Evolutionary conservation across 2,113 vertebrate species (phyloP), one percentile per base, ranked within the genome.

Genomic region (Actinemys pallida): DNA sequence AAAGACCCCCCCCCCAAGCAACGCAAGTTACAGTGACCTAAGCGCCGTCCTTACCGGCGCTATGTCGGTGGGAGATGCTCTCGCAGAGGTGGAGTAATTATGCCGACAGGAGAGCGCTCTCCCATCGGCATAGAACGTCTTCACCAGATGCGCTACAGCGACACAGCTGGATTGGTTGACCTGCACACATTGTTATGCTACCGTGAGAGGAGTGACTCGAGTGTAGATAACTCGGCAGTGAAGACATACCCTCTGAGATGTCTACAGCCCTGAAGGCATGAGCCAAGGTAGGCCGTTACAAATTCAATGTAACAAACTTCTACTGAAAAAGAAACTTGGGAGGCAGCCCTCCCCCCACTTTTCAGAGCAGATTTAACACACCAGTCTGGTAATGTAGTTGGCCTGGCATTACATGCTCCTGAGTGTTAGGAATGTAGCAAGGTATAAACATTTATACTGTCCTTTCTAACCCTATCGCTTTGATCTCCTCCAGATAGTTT

Each of bases 401-500:
- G 81, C 78, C 45, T 80, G 83, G 25, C 62, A 90, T 78, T 83
- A 81, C 2, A 2, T 65, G 54, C 53, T 94, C 53, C 52, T 75
- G 49, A 90, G 86, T 57, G 85, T 88, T 35, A 85, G 89, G 91
- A 94, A 94, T 84, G 89, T 2, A 84, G 93, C 85, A 14, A 53
- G 82, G 47, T 79, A 62, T 54, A 97, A 95, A 97, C 89, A 93
- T 83, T 91, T 89, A n/a, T 29, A 25, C 52, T 95, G 81, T 97
- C 93, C 92, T 96, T 95, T 95, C 90, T 97, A 96, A 90, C 49
- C 88, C 91, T 52, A 42, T 96, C 17, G 0, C 96, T 98, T 97
- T 97, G 94, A 97, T 96, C 92, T 96, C 91, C 81, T 94, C 93
- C 87, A 10, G 31, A 93, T 11, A 52, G 88, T 97, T 96, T 97